These are phyloP conservation scores for Eristalinus aeneus DNA, from an alignment of 2,888 invertebrate genomes.

Conservation along the genomic window DNA sequence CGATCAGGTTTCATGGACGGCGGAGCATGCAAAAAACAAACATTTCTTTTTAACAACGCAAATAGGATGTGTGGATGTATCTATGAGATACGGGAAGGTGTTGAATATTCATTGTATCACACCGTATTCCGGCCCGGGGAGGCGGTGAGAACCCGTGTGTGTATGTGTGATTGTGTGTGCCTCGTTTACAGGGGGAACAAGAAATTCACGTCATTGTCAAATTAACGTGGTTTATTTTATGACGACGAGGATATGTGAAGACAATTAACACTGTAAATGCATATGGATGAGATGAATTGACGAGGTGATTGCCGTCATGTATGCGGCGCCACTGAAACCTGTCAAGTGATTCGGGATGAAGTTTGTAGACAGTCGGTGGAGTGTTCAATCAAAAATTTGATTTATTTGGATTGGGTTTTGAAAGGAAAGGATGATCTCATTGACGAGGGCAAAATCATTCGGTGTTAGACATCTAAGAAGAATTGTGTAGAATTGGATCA, in stretches of 20 bases:
- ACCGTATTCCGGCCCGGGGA: neutral
- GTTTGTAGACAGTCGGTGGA: neutral
- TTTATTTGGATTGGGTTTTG: neutral
- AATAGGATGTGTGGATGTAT: neutral
- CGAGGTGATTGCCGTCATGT: neutral
- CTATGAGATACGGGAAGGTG: neutral
- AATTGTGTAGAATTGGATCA: too few relatives aligned
- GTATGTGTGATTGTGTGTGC: neutral
- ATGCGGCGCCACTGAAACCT: neutral
- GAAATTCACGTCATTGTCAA: neutral
- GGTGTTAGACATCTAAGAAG: too few relatives aligned
- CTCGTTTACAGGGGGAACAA: neutral
- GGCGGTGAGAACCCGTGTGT: neutral
- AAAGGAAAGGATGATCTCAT: neutral
- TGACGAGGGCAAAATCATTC: too few relatives aligned
- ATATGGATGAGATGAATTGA: neutral
- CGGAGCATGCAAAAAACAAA: neutral
- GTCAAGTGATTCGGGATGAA: neutral
- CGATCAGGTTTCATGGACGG: neutral
- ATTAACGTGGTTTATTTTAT: neutral
- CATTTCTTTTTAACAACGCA: neutral
- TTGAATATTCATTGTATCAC: neutral
- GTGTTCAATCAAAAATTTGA: neutral
- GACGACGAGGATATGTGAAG: neutral
- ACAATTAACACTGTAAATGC: neutral